phyloP scores from a whole-genome alignment of 2,888 invertebrate species.

The Andrena minutula region DNA sequence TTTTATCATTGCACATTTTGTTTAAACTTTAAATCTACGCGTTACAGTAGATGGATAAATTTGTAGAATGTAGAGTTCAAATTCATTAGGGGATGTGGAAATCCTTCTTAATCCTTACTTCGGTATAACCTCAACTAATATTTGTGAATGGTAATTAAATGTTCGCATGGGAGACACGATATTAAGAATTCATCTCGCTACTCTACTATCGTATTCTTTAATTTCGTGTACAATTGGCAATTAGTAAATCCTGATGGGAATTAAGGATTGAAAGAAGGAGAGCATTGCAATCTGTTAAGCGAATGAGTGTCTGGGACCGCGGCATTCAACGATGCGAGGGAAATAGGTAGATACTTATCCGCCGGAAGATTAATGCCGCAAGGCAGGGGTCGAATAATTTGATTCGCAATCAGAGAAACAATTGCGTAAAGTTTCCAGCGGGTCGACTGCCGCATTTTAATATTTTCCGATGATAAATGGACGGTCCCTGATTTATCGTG shows the following conservation, averaged over 20 bases:
- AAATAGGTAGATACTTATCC: slow-evolving; percentile 16
- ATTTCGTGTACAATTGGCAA: too few relatives aligned
- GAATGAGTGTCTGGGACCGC: not conserved
- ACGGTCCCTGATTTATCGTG: slow-evolving; percentile 41
- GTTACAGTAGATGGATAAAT: too few relatives aligned
- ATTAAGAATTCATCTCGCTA: too few relatives aligned
- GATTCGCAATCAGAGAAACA: slow-evolving; percentile 31
- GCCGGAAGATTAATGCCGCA: not conserved
- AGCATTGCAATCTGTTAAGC: not conserved
- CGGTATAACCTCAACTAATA: too few relatives aligned
- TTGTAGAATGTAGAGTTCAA: too few relatives aligned
- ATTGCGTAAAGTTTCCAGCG: slow-evolving; percentile 22
- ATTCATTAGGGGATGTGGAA: too few relatives aligned
- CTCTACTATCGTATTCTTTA: too few relatives aligned
- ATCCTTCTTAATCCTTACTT: too few relatives aligned
- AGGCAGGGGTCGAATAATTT: slow-evolving; percentile 13
- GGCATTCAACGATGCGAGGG: slow-evolving; percentile 1
- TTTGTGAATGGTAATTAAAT: too few relatives aligned
- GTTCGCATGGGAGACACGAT: too few relatives aligned
- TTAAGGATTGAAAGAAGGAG: not conserved
- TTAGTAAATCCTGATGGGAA: too few relatives aligned
- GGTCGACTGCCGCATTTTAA: slow-evolving; percentile 14
- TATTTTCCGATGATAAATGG: slow-evolving; percentile 39
- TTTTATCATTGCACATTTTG: not conserved
- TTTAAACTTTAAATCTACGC: not conserved